These are phyloP conservation scores for Globia sparganii DNA, from an alignment of 2,888 invertebrate genomes.

Conservation along the genomic window DNA sequence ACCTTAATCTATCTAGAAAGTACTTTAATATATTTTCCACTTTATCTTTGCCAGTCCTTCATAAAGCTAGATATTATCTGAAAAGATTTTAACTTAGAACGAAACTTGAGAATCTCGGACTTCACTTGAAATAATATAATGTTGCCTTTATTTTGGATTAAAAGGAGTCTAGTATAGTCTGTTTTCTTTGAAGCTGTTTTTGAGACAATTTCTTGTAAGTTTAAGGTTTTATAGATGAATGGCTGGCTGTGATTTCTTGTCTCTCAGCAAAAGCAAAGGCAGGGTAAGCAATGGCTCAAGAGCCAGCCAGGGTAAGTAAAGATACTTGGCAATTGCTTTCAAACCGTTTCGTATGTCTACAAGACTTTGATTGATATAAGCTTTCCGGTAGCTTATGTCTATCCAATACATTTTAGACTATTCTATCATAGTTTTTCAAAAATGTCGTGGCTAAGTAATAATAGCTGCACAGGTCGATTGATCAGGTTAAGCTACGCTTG, in stretches of 20 bases:
- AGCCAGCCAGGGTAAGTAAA: neutral
- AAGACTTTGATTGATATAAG: neutral
- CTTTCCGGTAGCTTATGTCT: too few species aligned
- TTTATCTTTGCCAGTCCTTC: slow-evolving; percentile 35
- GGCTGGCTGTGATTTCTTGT: neutral
- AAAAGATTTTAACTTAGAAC: slow-evolving; percentile 51
- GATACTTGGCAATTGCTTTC: neutral
- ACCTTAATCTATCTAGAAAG: slow-evolving; percentile 37
- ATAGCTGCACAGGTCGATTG: too few species aligned
- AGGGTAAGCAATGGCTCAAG: neutral
- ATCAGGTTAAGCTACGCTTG: too few species aligned
- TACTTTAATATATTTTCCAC: slow-evolving; percentile 38
- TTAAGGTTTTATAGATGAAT: neutral
- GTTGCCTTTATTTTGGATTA: slow-evolving; percentile 30
- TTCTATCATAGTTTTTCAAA: too few species aligned
- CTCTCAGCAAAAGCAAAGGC: neutral
- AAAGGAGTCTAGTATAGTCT: slow-evolving; percentile 2
- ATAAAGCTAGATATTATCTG: slow-evolving; percentile 44
- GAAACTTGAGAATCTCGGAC: slow-evolving; percentile 32
- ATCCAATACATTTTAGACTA: neutral
- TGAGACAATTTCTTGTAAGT: neutral
- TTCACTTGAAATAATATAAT: slow-evolving; percentile 35
- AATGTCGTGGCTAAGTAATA: too few species aligned
- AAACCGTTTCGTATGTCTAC: neutral
- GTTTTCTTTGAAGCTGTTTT: slow-evolving; percentile 15